These are phyloP conservation scores for Zaprionus obscuricornis DNA, from an alignment of 2,888 invertebrate species.

Conservation along the genomic window DNA sequence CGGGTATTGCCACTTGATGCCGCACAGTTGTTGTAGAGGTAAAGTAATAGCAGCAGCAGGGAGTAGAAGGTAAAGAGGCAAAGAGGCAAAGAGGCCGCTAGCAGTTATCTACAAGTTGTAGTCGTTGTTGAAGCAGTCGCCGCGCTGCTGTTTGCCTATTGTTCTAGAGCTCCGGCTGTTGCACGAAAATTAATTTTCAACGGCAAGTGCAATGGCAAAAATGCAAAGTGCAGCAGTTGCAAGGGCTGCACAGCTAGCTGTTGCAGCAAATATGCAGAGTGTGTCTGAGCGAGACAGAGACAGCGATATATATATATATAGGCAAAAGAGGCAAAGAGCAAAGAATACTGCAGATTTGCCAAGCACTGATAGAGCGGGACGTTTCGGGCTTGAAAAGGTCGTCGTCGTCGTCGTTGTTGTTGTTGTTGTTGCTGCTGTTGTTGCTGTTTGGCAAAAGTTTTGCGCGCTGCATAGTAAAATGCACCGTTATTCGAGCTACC, in stretches of 20 bases:
- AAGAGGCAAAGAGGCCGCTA: background rate
- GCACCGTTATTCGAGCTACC: constrained; percentile 62
- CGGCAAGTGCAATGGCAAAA: constrained; percentile 70
- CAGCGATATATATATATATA: too few species aligned
- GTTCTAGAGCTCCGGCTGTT: constrained; percentile 69
- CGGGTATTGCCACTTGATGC: constrained; percentile 13
- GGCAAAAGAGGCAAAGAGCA: background rate
- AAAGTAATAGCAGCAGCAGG: too few species aligned
- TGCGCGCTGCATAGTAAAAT: constrained; percentile 71
- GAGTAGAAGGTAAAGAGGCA: background rate
- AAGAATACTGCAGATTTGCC: constrained; percentile 54
- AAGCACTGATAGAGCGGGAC: constrained; percentile 70
- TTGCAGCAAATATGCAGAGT: background rate
- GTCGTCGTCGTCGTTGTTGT: constrained; percentile 33
- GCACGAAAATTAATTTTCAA: constrained; percentile 74
- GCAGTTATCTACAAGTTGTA: constrained; percentile 51
- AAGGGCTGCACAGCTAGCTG: too few species aligned
- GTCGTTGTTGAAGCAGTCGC: constrained; percentile 36
- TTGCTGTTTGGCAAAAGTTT: constrained; percentile 50
- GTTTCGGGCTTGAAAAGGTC: constrained; percentile 72
- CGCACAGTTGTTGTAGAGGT: too few species aligned
- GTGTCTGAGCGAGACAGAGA: too few species aligned
- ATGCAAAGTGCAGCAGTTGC: constrained; percentile 49
- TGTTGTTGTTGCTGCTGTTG: constrained; percentile 19
- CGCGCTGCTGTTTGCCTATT: constrained; percentile 66